Evolutionary conservation across 2,888 invertebrate genomes (phyloP), one percentile per base, ranked within the genome.

Genomic region (Sceliomorpha sp.): DNA sequence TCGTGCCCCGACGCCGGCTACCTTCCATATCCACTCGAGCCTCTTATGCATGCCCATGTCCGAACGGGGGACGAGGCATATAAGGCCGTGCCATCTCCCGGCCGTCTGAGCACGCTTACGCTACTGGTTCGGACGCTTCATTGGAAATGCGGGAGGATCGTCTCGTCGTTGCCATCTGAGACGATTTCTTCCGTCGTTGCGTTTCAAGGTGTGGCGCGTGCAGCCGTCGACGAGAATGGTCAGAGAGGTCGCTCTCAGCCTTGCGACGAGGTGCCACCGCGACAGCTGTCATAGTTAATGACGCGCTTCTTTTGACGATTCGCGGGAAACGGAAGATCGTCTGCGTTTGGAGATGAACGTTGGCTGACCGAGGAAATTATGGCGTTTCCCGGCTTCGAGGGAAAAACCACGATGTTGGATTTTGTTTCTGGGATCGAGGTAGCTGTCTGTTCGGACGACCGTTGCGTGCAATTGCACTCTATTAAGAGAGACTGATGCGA

Each of bases 11-110:
- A 71, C 70, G 72, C 55, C 56, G 42, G 51, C 73, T 64, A 58
- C 74, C 73, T 76, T 72, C 76, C 75, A 76, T 79, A 78, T 76
- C 77, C 70, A 75, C 74, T 74, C 69, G 72, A 62, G 59, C 75
- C n/a, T 74, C 73, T 76, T 77, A 74, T 74, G 73, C 75, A 74
- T 72, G 73, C 70, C 70, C 71, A 68, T 69, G 69, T 67, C 67
- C 36, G 68, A n/a, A 71, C 39, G 60, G 42, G 44, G 48, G 55
- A 59, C 55, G 51, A 32, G 42, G 66, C 70, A 47, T 73, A 72
- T 70, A 73, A 58, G 70, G 70, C 36, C 40, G 58, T 64, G 32
- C 64, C 72, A 70, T 72, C 72, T 70, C 60, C 37, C 17, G 59
- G 48, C 59, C 53, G 48, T 64, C 53, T 55, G 58, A 42, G 53